A percentile compares a stretch with the other conserved stretches of the same genome.
Conservation (phyloP, 2,113 vertebrate species). For the Xenopus laevis region DNA sequence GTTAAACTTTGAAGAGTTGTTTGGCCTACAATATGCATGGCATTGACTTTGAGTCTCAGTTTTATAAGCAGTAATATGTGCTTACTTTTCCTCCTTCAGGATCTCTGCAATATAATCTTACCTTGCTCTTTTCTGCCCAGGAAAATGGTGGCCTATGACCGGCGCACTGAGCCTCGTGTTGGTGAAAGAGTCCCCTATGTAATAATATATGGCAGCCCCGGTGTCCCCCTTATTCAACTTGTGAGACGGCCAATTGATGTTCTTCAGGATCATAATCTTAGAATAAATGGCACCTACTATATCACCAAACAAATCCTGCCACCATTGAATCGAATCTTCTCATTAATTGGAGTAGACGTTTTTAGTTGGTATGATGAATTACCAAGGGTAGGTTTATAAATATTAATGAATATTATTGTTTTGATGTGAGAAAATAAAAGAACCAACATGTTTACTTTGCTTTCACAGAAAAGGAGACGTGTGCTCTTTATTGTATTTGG, state of each 20-base stretch:
- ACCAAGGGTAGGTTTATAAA: slow-evolving; percentile 75
- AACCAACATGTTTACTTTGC: no score
- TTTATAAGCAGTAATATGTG: no score
- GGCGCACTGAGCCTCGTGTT: slow-evolving; percentile 86
- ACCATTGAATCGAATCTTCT: slow-evolving; percentile 84
- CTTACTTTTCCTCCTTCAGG: no score
- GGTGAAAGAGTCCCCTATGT: slow-evolving; percentile 95
- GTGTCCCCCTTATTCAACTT: slow-evolving; percentile 93
- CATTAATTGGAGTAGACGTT: slow-evolving; percentile 91
- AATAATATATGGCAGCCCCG: slow-evolving; percentile 83
- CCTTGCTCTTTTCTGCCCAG: slow-evolving; percentile 56
- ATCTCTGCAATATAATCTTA: no score
- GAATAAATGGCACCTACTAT: slow-evolving; percentile 89
- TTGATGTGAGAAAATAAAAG: no score
- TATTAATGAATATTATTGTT: no score
- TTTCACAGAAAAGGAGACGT: no score
- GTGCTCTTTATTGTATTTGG: no score
- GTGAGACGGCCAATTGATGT: slow-evolving; percentile 84
- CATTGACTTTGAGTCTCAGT: no score
- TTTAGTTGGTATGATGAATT: slow-evolving; percentile 94
- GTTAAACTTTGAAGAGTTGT: no score
- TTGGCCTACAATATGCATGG: no score
- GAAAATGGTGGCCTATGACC: slow-evolving; percentile 85
- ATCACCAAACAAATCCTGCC: slow-evolving; percentile 96
- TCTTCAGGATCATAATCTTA: slow-evolving; percentile 80